Evolutionary conservation across 2,797 vertebrate species (phyloP).

Genomic region (Iguana delicatissima): DNA sequence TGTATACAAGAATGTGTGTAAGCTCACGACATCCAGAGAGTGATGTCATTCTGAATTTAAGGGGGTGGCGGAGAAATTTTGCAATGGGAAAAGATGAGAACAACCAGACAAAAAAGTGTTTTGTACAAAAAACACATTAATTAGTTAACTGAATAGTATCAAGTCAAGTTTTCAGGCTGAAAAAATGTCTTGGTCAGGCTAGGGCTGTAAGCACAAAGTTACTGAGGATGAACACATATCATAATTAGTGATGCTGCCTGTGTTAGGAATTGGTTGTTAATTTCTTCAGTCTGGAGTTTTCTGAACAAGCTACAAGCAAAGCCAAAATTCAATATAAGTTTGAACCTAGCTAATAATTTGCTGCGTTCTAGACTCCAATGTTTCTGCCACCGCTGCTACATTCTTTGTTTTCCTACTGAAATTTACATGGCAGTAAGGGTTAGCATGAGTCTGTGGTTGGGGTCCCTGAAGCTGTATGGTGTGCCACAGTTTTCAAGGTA

Average conservation of each 20-base stretch:
- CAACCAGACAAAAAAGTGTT: conserved; percentile 19
- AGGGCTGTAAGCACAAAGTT: conserved; percentile 51
- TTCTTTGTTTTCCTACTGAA: not conserved
- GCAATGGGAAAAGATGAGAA: not conserved
- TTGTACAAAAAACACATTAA: conserved; percentile 26
- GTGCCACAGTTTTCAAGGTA: not conserved
- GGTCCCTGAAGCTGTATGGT: not conserved
- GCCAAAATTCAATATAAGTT: not conserved
- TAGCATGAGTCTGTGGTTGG: not conserved
- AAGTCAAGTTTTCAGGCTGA: conserved; percentile 36
- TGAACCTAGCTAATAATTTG: not conserved
- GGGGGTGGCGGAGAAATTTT: conserved; percentile 54
- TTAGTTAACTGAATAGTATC: conserved; percentile 48
- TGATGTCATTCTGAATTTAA: conserved; percentile 69
- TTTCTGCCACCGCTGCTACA: not conserved
- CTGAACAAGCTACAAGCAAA: not conserved
- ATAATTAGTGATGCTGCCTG: not conserved
- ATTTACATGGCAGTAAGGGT: not conserved
- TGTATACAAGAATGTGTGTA: conserved; percentile 65
- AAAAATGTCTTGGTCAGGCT: conserved; percentile 50
- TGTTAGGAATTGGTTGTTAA: not conserved
- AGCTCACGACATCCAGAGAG: conserved; percentile 54
- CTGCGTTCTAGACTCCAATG: not conserved
- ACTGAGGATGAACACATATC: conserved; percentile 25
- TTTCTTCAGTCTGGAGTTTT: not conserved